A percentile compares a stretch with the other conserved stretches of the same genome.
phyloP scores from a whole-genome alignment of 1,140 invertebrate species.

The Philotrypesis tridentata region DNA sequence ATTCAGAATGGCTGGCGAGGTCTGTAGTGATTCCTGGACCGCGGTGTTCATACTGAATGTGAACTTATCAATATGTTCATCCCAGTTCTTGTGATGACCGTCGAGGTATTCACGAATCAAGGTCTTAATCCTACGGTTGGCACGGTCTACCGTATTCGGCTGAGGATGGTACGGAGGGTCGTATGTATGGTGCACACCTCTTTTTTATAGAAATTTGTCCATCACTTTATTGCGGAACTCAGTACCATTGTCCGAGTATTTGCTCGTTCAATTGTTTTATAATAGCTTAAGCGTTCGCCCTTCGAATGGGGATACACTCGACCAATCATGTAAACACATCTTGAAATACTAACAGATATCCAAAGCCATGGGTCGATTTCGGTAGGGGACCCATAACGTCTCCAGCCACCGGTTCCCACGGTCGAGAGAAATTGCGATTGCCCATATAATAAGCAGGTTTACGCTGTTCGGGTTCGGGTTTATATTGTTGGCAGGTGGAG shows the following conservation, averaged over 20 bases:
- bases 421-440: not conserved
- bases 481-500: slow-evolving; percentile 44
- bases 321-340: slow-evolving; percentile 52
- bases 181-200: not conserved
- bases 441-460: slow-evolving; percentile 30
- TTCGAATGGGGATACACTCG: slow-evolving; percentile 28
- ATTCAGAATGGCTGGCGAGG: too few species aligned
- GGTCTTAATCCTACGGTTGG: too few species aligned
- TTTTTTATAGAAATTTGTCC: not conserved
- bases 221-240: not conserved
- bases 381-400: too few species aligned
- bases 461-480: slow-evolving; percentile 14
- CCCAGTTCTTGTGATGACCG: too few species aligned
- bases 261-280: too few species aligned
- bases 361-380: too few species aligned
- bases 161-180: not conserved
- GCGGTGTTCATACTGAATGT: too few species aligned
- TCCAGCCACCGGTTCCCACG: slow-evolving; percentile 56
- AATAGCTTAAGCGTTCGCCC: not conserved
- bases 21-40: too few species aligned
- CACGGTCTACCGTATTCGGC: too few species aligned
- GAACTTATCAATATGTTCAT: too few species aligned
- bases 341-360: slow-evolving; percentile 48
- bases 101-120: too few species aligned
- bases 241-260: too few species aligned